Evolutionary conservation across 2,797 vertebrate species (phyloP).

Genomic region (Mus spretus): DNA sequence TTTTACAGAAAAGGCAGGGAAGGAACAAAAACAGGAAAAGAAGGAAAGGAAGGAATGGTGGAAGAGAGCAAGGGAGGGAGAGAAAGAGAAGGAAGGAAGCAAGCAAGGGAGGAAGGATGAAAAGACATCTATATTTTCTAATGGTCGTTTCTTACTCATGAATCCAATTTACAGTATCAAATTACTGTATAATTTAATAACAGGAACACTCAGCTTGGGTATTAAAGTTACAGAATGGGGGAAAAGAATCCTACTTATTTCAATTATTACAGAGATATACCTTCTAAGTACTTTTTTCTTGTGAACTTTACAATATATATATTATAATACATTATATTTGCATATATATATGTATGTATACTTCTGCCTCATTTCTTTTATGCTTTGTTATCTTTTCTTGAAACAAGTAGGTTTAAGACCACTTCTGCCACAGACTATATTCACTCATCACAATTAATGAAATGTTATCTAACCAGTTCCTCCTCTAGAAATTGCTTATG

Average conservation of each 20-base stretch:
- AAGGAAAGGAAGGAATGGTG: rapidly evolving
- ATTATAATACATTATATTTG: too few relatives aligned
- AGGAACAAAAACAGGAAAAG: rapidly evolving
- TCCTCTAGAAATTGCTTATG: neutral
- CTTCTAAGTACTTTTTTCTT: neutral
- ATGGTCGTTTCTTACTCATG: neutral
- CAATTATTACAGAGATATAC: neutral
- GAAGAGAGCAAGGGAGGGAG: rapidly evolving
- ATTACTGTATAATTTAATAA: neutral
- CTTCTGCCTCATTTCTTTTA: neutral
- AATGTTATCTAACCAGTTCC: neutral
- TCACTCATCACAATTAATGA: neutral
- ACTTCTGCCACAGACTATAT: neutral
- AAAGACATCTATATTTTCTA: neutral
- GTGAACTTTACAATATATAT: neutral
- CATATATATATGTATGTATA: too few relatives aligned
- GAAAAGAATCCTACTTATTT: neutral
- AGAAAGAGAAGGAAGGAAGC: neutral
- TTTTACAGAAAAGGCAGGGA: neutral
- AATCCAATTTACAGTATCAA: neutral
- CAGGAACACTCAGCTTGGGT: neutral
- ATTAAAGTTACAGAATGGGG: neutral
- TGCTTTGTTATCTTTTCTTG: neutral
- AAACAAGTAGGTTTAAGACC: neutral
- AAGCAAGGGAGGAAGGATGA: neutral